These are phyloP conservation scores for Poliocrania exsul DNA, from an alignment of 2,797 vertebrate genomes.

Conservation along the genomic window DNA sequence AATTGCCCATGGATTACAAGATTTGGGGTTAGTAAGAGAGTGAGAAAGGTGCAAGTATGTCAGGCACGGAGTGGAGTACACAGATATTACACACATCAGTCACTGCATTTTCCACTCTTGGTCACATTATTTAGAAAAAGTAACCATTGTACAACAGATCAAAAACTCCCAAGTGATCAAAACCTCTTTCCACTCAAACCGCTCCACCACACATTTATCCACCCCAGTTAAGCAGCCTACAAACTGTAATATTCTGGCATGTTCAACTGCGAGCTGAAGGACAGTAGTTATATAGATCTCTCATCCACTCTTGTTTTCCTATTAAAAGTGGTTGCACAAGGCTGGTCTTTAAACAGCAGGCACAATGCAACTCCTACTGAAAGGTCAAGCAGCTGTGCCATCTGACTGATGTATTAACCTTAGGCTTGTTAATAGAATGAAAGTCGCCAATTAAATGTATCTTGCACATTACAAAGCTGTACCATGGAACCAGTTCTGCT, in stretches of 20 bases:
- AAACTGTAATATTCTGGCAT: neutral
- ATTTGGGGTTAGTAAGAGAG: neutral
- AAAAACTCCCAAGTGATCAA: neutral
- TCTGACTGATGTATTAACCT: neutral
- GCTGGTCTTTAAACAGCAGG: neutral
- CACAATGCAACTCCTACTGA: neutral
- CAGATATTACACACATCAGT: neutral
- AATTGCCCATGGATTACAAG: fast-evolving
- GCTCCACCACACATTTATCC: neutral
- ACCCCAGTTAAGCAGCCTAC: neutral
- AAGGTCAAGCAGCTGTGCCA: neutral
- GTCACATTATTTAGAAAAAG: neutral
- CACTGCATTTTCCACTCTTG: neutral
- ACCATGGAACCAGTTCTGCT: neutral
- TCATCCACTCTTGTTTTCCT: neutral
- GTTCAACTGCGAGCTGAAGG: fast-evolving
- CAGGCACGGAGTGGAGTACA: neutral
- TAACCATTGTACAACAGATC: neutral
- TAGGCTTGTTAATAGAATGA: neutral
- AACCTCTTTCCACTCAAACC: neutral
- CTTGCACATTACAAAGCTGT: neutral
- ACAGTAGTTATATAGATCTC: fast-evolving
- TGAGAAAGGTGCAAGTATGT: neutral
- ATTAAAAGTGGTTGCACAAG: neutral
- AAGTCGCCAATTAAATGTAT: neutral